phyloP scores from a whole-genome alignment of 2,888 invertebrate species.

The Thecocarcelia acutangulata region DNA sequence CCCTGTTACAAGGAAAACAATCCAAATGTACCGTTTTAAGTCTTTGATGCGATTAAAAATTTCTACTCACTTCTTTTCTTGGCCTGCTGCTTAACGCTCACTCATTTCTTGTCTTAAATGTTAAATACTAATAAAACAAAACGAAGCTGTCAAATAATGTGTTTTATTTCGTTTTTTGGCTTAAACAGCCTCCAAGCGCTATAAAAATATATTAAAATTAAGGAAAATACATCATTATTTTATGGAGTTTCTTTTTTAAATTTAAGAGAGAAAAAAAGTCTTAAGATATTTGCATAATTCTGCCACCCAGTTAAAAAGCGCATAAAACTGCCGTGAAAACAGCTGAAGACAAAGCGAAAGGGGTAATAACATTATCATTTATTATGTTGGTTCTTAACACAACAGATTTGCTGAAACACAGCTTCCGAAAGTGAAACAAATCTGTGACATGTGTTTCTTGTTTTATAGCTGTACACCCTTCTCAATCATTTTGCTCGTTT shows the following conservation, averaged over 20 bases:
- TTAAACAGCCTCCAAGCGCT: neutral
- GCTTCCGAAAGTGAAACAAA: constrained; percentile 80
- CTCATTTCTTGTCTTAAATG: constrained; percentile 42
- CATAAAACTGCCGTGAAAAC: constrained; percentile 1
- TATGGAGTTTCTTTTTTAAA: constrained; percentile 42
- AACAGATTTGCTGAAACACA: constrained; percentile 79
- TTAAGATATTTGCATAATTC: constrained; percentile 58
- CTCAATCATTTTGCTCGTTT: constrained; percentile 1
- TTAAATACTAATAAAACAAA: constrained; percentile 68
- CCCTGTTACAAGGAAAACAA: neutral
- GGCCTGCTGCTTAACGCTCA: constrained; percentile 9
- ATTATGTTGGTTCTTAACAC: constrained; percentile 50
- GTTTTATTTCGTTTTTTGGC: constrained; percentile 8
- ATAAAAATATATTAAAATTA: constrained; percentile 38
- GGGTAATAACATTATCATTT: constrained; percentile 61
- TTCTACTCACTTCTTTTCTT: constrained; percentile 5
- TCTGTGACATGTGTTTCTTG: constrained; percentile 80
- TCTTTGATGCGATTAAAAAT: constrained; percentile 63
- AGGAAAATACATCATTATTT: constrained; percentile 68
- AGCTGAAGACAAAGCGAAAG: constrained; percentile 1
- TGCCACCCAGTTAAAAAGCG: constrained; percentile 60
- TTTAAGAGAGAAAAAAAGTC: neutral
- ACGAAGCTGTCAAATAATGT: constrained; percentile 65
- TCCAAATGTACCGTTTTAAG: constrained; percentile 59
- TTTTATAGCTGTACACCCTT: constrained; percentile 40